Conservation (phyloP, 2,888 invertebrate genomes). For the Thecophora atra region DNA sequence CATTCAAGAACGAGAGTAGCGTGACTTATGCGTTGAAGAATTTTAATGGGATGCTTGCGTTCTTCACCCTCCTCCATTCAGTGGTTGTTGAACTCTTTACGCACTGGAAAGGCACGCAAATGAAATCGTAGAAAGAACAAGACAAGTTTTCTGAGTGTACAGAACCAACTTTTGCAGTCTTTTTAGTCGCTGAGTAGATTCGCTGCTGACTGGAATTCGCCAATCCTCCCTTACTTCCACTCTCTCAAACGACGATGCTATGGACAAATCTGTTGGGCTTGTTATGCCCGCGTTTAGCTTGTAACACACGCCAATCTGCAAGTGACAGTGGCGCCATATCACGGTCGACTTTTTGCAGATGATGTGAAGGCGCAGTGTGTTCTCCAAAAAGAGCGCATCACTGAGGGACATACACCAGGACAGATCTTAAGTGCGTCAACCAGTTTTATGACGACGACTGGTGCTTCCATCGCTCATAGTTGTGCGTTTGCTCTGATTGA, state of each 20-base stretch:
- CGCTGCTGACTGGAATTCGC: not conserved
- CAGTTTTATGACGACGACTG: not conserved
- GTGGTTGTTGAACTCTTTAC: slow-evolving; percentile 13
- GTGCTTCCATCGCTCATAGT: not conserved
- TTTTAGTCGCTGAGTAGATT: no score
- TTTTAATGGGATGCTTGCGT: slow-evolving; percentile 28
- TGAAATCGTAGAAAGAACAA: not conserved
- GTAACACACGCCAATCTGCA: slow-evolving; percentile 26
- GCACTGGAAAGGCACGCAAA: slow-evolving; percentile 7
- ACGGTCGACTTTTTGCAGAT: not conserved
- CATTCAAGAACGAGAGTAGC: slow-evolving; percentile 27
- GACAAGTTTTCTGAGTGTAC: not conserved
- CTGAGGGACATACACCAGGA: not conserved
- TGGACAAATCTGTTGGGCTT: slow-evolving; percentile 8
- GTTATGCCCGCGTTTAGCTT: slow-evolving; percentile 22
- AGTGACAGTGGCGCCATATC: slow-evolving; percentile 31
- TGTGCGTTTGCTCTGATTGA: slow-evolving; percentile 1
- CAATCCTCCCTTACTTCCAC: not conserved
- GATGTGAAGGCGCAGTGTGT: not conserved
- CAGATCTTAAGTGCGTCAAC: not conserved
- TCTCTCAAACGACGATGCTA: not conserved
- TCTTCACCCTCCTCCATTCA: not conserved
- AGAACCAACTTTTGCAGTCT: not conserved
- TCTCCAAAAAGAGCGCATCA: not conserved
- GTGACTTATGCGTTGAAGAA: slow-evolving; percentile 31